Evolutionary conservation across 1,140 invertebrate genomes (phyloP).

Genomic region (Linepithema humile): DNA sequence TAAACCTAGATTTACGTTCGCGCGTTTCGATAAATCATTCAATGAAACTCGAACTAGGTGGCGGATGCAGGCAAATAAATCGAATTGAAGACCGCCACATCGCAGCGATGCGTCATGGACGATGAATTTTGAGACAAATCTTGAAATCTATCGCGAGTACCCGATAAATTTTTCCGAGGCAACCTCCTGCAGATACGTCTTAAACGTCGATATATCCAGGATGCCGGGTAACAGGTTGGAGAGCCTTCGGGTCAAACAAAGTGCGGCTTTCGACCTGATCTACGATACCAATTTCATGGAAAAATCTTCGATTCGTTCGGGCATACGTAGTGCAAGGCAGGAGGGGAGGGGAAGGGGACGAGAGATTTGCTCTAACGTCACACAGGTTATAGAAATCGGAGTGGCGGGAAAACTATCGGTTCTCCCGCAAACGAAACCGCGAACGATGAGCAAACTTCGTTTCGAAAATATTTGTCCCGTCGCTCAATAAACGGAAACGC

Average conservation of each 20-base stretch:
- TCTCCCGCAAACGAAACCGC: conserved; percentile 45
- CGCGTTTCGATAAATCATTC: conserved; percentile 46
- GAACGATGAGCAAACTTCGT: conserved; percentile 45
- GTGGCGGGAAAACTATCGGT: conserved; percentile 38
- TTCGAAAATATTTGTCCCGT: conserved; percentile 50
- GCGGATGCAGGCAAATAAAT: conserved; percentile 61
- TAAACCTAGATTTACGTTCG: conserved; percentile 45
- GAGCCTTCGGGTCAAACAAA: conserved; percentile 63
- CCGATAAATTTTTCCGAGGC: conserved; percentile 47
- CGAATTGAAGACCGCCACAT: conserved; percentile 46
- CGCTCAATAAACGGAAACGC: conserved; percentile 44
- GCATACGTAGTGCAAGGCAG: conserved; percentile 13
- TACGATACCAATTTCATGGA: conserved; percentile 63
- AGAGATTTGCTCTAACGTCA: conserved; percentile 45
- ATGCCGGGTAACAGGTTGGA: conserved; percentile 49
- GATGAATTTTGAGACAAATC: conserved; percentile 57
- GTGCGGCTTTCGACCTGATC: conserved; percentile 65
- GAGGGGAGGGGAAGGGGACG: not conserved
- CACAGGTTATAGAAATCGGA: conserved; percentile 43
- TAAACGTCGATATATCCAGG: conserved; percentile 61
- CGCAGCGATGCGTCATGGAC: conserved; percentile 28
- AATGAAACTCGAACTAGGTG: conserved; percentile 36
- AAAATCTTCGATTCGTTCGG: conserved; percentile 61
- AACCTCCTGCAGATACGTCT: conserved; percentile 49
- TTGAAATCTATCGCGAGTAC: conserved; percentile 50